phyloP scores from a whole-genome alignment of 2,888 invertebrate species.

The Ypsolopha scabrella region DNA sequence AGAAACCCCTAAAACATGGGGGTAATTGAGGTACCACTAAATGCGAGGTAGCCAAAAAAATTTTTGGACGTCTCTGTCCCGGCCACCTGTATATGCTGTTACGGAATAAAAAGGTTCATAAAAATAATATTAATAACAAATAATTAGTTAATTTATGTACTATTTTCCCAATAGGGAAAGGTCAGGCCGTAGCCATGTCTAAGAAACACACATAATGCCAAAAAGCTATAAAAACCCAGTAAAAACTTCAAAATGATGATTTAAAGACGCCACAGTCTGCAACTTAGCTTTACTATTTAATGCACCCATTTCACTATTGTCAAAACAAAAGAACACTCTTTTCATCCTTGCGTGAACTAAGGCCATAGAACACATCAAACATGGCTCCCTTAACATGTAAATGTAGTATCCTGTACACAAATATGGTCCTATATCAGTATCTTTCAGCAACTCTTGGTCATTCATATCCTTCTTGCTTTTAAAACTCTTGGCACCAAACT shows the following conservation, averaged over 20 bases:
- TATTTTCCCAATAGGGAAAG: background rate
- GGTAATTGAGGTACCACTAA: too few relatives aligned
- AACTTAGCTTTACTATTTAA: constrained; percentile 79
- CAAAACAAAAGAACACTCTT: constrained; percentile 81
- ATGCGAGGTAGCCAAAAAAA: too few relatives aligned
- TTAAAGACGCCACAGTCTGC: constrained; percentile 82
- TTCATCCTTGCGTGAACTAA: constrained; percentile 89
- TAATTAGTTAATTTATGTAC: background rate
- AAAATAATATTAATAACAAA: too few relatives aligned
- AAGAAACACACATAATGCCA: background rate
- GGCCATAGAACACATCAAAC: constrained; percentile 96
- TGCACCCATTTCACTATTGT: constrained; percentile 73
- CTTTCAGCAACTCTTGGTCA: constrained; percentile 15
- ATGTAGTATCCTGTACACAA: constrained; percentile 90
- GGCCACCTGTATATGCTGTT: too few relatives aligned
- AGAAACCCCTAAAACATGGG: too few relatives aligned
- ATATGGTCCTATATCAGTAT: constrained; percentile 70
- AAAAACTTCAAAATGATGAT: constrained; percentile 94
- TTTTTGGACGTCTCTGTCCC: too few relatives aligned
- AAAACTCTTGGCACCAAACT: constrained; percentile 59
- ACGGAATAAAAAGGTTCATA: too few relatives aligned
- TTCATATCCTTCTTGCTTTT: constrained; percentile 30
- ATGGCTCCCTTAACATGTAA: constrained; percentile 88
- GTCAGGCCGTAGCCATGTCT: background rate
- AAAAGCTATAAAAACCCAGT: constrained; percentile 58